Conservation (phyloP, 2,888 invertebrate species). For the Listrodromus nycthemerus region DNA sequence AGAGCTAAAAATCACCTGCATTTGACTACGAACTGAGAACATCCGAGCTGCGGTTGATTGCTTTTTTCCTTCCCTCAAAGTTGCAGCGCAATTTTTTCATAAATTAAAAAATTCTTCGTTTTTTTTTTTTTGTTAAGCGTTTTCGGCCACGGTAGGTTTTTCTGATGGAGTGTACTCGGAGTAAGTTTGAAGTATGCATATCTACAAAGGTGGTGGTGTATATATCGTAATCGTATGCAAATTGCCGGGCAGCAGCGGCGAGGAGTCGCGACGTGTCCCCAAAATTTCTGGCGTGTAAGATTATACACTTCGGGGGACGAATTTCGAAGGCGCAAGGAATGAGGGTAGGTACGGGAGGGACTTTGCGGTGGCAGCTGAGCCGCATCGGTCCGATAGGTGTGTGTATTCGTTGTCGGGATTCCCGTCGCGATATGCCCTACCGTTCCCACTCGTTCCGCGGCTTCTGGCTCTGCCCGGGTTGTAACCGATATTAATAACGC, state of each 20-base stretch:
- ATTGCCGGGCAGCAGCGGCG: constrained; percentile 75
- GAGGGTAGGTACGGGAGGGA: constrained; percentile 51
- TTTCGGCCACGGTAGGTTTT: constrained; percentile 22
- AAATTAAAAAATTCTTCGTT: background rate
- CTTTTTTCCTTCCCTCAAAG: background rate
- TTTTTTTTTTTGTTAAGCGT: background rate
- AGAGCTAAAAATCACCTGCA: too few species aligned
- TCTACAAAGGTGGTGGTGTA: background rate
- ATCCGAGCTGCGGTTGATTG: too few species aligned
- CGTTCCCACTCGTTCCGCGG: constrained; percentile 18
- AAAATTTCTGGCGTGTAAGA: constrained; percentile 77
- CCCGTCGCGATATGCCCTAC: constrained; percentile 53
- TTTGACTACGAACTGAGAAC: too few species aligned
- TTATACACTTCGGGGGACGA: constrained; percentile 78
- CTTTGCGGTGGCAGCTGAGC: constrained; percentile 72
- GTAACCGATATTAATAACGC: constrained; percentile 76
- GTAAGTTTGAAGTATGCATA: constrained; percentile 42
- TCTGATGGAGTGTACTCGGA: constrained; percentile 52
- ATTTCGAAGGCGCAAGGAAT: constrained; percentile 73
- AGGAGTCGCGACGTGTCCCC: constrained; percentile 75
- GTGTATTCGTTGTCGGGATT: constrained; percentile 65
- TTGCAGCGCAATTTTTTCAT: background rate
- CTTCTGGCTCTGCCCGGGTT: constrained; percentile 30
- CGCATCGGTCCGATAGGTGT: constrained; percentile 72
- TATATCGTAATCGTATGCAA: constrained; percentile 78